Base-by-base conservation (phyloP, 2,113 vertebrate genomes). In the Hippocampus barbouri region DNA sequence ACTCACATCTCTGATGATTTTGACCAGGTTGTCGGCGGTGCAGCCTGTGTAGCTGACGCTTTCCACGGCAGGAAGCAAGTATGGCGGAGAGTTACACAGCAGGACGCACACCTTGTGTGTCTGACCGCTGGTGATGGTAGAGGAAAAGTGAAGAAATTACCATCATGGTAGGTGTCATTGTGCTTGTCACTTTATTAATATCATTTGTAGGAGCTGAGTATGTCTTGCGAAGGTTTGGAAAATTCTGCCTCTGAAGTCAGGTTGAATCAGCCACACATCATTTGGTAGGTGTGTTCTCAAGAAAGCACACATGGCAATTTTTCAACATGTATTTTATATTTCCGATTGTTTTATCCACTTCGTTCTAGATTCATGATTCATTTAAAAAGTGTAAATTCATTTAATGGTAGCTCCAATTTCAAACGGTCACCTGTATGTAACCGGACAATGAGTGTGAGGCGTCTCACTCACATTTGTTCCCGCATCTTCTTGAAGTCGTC, bases 401-500 rank as follows among this genome's bases (percentile, higher is more conserved):
- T 43, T 43, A 8, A 43, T 15, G 11, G 11, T 47, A 4, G 15
- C 45, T 2, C 10, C 20, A 30, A 61, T 34, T 61, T 30, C 15
- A 25, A 18, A 18, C 30, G 23, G 10, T 23, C 23, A 27, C 12
- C 23, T 27, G 4, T 63, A 11, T 43, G 53, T n/a, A n/a, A n/a
- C 21, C 20, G 15, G 53, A 54, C 53, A 51, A 16, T n/a, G 21
- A 10, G 9, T 23, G 9, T 23, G 38, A 38, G 21, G 38, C 14
- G 10, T 3, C 94, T 94, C 84, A 96, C 94, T 94, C 84, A 96
- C 96, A 97, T 97, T 90, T 97, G 96, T 51, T 97, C 96, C 1
- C 96, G 91, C 95, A 97, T 97, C 85, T 97, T 97, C 89, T 95
- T 97, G 74, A 97, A 96, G 91, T 97, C 96, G 0, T 97, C 96